Conservation (phyloP, 2,888 invertebrate species). For the Volucella bombylans region DNA sequence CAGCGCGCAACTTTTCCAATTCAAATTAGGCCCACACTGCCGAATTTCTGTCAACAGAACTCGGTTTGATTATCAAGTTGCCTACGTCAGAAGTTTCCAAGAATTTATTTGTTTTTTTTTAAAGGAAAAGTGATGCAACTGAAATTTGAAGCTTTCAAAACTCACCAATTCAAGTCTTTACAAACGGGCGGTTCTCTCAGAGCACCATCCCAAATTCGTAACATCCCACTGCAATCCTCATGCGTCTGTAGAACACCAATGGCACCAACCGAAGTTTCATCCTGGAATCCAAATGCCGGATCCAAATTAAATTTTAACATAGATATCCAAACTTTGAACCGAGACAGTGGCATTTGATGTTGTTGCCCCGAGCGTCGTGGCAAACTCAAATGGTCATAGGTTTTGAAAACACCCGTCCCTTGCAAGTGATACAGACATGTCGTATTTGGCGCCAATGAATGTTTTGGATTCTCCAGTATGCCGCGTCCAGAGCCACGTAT, state of each 20-base stretch:
- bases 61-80: no score
- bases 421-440: conserved; percentile 94
- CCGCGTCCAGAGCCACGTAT: conserved; percentile 90
- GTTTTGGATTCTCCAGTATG: conserved; percentile 91
- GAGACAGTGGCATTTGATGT: conserved; percentile 84
- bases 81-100: no score
- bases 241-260: conserved; percentile 84
- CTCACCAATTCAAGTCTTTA: conserved; percentile 91
- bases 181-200: conserved; percentile 89
- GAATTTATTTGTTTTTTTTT: no score
- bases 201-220: conserved; percentile 94
- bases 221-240: conserved; percentile 91
- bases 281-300: conserved; percentile 84
- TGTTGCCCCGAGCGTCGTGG: conserved; percentile 83
- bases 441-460: conserved; percentile 93
- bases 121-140: no score
- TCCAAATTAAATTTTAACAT: conserved; percentile 93
- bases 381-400: conserved; percentile 83
- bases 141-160: conserved; percentile 45
- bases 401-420: conserved; percentile 85
- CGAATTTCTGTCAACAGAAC: no score
- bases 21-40: no score
- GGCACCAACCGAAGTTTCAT: conserved; percentile 81
- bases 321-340: conserved; percentile 93
- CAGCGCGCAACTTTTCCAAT: no score